phyloP scores from a whole-genome alignment of 2,113 vertebrate genomes.

The Datnioides undecimradiatus region DNA sequence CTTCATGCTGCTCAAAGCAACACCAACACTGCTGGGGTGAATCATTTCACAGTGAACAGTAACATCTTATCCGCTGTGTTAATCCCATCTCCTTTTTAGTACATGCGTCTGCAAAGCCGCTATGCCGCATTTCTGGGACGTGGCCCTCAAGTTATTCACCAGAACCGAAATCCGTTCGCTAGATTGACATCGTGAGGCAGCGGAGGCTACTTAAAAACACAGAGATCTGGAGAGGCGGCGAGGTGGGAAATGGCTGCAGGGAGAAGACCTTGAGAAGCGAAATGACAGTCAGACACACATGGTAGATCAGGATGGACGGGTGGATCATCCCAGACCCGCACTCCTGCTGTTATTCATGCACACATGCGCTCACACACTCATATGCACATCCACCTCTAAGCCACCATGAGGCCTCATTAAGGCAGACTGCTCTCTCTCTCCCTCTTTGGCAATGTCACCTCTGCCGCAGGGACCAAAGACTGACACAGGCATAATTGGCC shows the following conservation, averaged over 20 bases:
- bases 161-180: slow-evolving; percentile 18
- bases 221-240: slow-evolving; percentile 6
- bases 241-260: slow-evolving; percentile 29
- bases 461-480: slow-evolving; percentile 72
- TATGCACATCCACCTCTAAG: slow-evolving; percentile 37
- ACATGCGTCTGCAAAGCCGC: slow-evolving; percentile 48
- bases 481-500: slow-evolving; percentile 89
- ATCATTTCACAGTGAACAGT: slow-evolving; percentile 47
- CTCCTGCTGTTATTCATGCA: slow-evolving; percentile 30
- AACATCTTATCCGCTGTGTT: slow-evolving; percentile 43
- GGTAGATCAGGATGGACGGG: slow-evolving; percentile 38
- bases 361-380: slow-evolving; percentile 26
- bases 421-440: slow-evolving; percentile 65
- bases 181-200: slow-evolving; percentile 22
- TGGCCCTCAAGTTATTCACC: slow-evolving; percentile 31
- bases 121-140: slow-evolving; percentile 38
- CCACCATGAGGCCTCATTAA: slow-evolving; percentile 77
- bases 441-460: slow-evolving; percentile 84
- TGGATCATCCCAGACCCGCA: slow-evolving; percentile 23
- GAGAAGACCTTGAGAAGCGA: slow-evolving; percentile 39
- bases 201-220: slow-evolving; percentile 4
- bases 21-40: slow-evolving; percentile 8
- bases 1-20: slow-evolving; percentile 49
- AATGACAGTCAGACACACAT: slow-evolving; percentile 27
- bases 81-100: slow-evolving; percentile 54